phyloP scores from a whole-genome alignment of 2,797 vertebrate species.

The Setipinna tenuifilis region DNA sequence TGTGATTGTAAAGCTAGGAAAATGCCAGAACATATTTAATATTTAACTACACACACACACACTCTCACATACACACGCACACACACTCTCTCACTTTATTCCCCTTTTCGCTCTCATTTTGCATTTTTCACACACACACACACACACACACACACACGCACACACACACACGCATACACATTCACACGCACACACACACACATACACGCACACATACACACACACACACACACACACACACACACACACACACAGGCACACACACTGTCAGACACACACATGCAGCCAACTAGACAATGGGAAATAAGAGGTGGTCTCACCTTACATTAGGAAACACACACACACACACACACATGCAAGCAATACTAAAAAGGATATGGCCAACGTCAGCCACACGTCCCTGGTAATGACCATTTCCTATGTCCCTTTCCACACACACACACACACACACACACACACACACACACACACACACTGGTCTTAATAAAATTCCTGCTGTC shows the following conservation, averaged over 20 bases:
- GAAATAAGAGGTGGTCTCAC: constrained; percentile 11
- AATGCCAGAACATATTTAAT: background rate
- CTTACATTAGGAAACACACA: constrained; percentile 39
- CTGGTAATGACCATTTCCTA: constrained; percentile 66
- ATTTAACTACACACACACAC: background rate
- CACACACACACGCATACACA: background rate
- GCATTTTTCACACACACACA: background rate
- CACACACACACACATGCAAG: constrained; percentile 49
- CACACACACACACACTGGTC: constrained; percentile 38
- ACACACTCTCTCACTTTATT: background rate
- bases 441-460: background rate
- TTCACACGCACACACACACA: constrained; percentile 22
- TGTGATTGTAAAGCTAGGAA: background rate
- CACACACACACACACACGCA: background rate
- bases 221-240: background rate
- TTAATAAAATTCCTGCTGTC: constrained; percentile 47
- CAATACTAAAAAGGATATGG: constrained; percentile 62
- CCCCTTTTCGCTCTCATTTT: background rate
- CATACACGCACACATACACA: background rate
- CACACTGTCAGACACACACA: background rate
- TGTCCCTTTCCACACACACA: constrained; percentile 37
- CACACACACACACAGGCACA: background rate
- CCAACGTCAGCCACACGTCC: constrained; percentile 66
- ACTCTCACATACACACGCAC: background rate
- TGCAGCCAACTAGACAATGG: constrained; percentile 33